These are phyloP conservation scores for Lypha dubia DNA, from an alignment of 2,888 invertebrate genomes.

Conservation along the genomic window DNA sequence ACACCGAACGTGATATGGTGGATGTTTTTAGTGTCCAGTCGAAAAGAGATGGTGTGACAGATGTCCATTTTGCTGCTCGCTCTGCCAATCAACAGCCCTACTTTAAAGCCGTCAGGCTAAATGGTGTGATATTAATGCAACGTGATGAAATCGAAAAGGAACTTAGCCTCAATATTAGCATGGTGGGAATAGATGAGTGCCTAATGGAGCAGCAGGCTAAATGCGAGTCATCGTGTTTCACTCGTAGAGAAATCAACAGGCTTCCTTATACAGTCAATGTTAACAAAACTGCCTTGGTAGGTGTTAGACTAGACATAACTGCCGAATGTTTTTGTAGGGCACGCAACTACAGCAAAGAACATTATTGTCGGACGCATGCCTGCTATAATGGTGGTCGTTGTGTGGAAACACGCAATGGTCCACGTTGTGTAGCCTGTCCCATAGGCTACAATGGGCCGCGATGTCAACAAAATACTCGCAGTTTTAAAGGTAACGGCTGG, in stretches of 20 bases:
- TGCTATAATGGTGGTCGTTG: slow-evolving; percentile 98
- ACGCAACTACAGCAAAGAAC: slow-evolving; percentile 93
- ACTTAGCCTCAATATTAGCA: slow-evolving; percentile 96
- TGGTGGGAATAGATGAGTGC: slow-evolving; percentile 98
- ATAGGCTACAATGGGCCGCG: slow-evolving; percentile 96
- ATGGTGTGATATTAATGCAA: slow-evolving; percentile 96
- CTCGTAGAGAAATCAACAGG: slow-evolving; percentile 91
- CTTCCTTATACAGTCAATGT: slow-evolving; percentile 97
- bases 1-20: slow-evolving; percentile 93
- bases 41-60: slow-evolving; percentile 92
- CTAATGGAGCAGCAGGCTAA: slow-evolving; percentile 93
- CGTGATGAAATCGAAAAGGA: slow-evolving; percentile 95
- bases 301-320: slow-evolving; percentile 94
- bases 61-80: slow-evolving; percentile 96
- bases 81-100: slow-evolving; percentile 90
- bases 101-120: slow-evolving; percentile 95
- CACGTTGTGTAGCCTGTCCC: slow-evolving; percentile 93
- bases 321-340: slow-evolving; percentile 97
- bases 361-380: slow-evolving; percentile 93
- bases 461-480: slow-evolving; percentile 97
- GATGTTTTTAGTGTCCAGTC: slow-evolving; percentile 98
- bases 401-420: slow-evolving; percentile 93
- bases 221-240: slow-evolving; percentile 97
- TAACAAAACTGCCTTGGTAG: slow-evolving; percentile 97
- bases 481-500: slow-evolving; percentile 97